These are phyloP conservation scores for Netelia melanura DNA, from an alignment of 2,888 invertebrate genomes.

Conservation along the genomic window DNA sequence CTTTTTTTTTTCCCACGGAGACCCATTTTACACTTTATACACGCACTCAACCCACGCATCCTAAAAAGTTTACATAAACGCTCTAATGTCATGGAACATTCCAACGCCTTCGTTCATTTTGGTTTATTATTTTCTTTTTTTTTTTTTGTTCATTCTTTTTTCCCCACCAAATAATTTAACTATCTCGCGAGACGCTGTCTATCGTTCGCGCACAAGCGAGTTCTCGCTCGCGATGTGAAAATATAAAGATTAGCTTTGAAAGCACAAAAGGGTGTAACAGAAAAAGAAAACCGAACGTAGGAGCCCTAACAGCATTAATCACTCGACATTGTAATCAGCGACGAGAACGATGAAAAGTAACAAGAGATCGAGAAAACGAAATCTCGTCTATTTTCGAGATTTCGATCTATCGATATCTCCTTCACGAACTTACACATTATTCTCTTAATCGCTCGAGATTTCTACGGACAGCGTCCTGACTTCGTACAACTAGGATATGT, in stretches of 20 bases:
- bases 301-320: not conserved
- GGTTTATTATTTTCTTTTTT: constrained; percentile 31
- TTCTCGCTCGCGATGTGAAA: constrained; percentile 51
- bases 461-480: constrained; percentile 74
- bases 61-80: constrained; percentile 72
- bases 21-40: constrained; percentile 52
- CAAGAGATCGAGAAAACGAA: constrained; percentile 27
- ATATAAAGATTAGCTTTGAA: constrained; percentile 48
- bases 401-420: constrained; percentile 39
- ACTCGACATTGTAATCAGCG: not conserved
- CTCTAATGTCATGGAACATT: constrained; percentile 81
- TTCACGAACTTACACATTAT: constrained; percentile 50
- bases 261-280: constrained; percentile 21
- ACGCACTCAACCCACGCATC: constrained; percentile 57
- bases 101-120: constrained; percentile 65
- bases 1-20: constrained; percentile 29
- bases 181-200: constrained; percentile 73
- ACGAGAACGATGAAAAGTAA: constrained; percentile 20
- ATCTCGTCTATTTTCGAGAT: not conserved
- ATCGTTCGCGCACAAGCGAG: constrained; percentile 45
- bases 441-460: constrained; percentile 63
- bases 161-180: constrained; percentile 73
- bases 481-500: constrained; percentile 83
- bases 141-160: constrained; percentile 52
- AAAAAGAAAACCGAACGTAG: constrained; percentile 10